Evolutionary conservation across 2,113 vertebrate species (phyloP).

Genomic region (Osmerus mordax): DNA sequence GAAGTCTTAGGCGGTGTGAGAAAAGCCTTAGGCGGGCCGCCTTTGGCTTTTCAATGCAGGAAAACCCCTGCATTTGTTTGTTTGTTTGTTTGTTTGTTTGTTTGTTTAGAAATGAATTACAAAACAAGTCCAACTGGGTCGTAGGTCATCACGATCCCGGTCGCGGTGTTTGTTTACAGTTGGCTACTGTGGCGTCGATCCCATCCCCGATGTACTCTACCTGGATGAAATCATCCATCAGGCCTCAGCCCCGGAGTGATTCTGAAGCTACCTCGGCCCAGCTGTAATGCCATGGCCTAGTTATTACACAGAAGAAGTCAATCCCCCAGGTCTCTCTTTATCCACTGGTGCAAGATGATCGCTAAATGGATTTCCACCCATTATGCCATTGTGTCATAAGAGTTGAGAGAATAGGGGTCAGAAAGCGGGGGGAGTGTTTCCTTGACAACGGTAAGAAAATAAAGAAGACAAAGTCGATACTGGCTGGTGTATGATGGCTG

Average conservation of each 20-base stretch:
- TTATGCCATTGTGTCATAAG: constrained; percentile 16
- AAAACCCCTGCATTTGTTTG: no score
- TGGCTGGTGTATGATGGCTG: constrained; percentile 7
- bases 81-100: no score
- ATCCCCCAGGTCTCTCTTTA: constrained; percentile 12
- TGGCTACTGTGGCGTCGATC: not conserved
- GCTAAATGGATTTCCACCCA: constrained; percentile 21
- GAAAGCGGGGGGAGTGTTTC: constrained; percentile 3
- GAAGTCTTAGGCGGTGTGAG: no score
- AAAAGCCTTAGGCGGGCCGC: no score
- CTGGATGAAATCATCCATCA: not conserved
- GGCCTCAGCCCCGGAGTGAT: not conserved
- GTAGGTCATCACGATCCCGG: no score
- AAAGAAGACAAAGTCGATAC: constrained; percentile 16
- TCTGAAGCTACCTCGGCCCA: constrained; percentile 2
- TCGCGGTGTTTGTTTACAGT: no score
- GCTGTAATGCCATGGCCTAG: constrained; percentile 25
- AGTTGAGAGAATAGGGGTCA: constrained; percentile 15
- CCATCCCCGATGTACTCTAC: not conserved
- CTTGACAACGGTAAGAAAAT: not conserved
- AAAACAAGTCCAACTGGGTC: no score
- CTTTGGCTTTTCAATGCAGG: no score
- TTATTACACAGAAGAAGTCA: not conserved
- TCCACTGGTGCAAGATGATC: constrained; percentile 20
- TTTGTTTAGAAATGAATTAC: no score